Base-by-base conservation (phyloP, 1,140 invertebrate genomes). In the Nomia melanderi region DNA sequence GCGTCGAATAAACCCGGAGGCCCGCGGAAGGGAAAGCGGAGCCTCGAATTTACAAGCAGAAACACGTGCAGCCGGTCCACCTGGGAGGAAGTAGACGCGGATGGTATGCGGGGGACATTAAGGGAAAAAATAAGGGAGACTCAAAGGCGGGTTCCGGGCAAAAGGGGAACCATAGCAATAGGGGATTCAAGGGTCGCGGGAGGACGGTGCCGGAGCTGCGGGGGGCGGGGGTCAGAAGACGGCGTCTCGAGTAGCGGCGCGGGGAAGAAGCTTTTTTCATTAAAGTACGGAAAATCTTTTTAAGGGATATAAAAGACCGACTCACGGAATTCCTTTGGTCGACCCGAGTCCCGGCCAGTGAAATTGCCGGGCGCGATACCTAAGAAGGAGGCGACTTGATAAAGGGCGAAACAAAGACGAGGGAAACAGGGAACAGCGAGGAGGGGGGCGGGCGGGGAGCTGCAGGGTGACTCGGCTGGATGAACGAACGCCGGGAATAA, bases 231-330 rank as follows among this genome's bases (percentile, higher is more conserved):
- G 44, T 39, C 72, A 57, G 78, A 75, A 63, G 62, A 71, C 44
- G 64, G 66, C 67, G 54, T 66, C 65, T 79, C 65, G 75, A 82
- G 74, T 63, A 44, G 33, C 50, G 63, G 39, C 25, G 11, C 11
- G 11, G 41, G 14, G 64, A 69, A 77, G 65, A 80, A 60, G 81
- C 81, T 77, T 66, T 83, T 82, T 84, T 83, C 82, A 84, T 83
- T 84, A 84, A 77, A 83, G 54, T 76, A 67, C 57, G 47, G 57
- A 83, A 67, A 83, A 80, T 83, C 82, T 84, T 77, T 84, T 84
- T 83, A 82, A 79, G 79, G 78, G 73, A 80, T 83, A 76, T 79
- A 84, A 84, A 84, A 69, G 82, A 67, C 76, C 54, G 72, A 77
- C 73, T 83, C 59, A 73, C 73, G 69, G 47, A 77, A 83, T 84